Percentiles rank a stretch among this genome's conserved stretches.
Conservation (phyloP, 2,888 invertebrate genomes). For the Drosophila kanekoi region DNA sequence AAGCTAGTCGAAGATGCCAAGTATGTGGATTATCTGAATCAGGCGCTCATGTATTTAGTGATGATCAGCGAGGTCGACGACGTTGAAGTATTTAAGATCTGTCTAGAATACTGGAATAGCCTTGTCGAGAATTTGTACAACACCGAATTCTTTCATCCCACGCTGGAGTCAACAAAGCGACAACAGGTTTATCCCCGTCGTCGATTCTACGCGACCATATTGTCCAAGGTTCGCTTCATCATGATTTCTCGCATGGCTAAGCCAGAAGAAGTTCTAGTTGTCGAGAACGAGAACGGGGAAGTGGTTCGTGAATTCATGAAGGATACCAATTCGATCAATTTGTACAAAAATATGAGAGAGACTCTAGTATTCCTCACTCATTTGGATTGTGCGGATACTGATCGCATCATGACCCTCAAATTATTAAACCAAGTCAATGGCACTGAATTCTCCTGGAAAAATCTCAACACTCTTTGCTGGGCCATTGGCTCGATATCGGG, state of each 20-base stretch:
- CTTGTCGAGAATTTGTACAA: conserved; percentile 96
- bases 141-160: conserved; percentile 90
- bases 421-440: conserved; percentile 99
- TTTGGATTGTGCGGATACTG: conserved; percentile 98
- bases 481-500: conserved; percentile 99
- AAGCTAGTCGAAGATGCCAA: conserved; percentile 93
- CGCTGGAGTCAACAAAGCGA: conserved; percentile 80
- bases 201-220: conserved; percentile 91
- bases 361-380: conserved; percentile 99
- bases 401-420: conserved; percentile 99
- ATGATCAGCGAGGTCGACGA: conserved; percentile 99
- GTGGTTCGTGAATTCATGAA: conserved; percentile 99
- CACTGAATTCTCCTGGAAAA: conserved; percentile 99
- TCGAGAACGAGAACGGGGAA: conserved; percentile 99
- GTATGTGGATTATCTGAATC: conserved; percentile 90
- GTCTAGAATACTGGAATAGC: conserved; percentile 99
- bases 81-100: conserved; percentile 99
- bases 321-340: conserved; percentile 99
- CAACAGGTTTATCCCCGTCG: conserved; percentile 86
- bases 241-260: conserved; percentile 99
- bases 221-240: conserved; percentile 95
- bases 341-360: conserved; percentile 99
- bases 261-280: conserved; percentile 99
- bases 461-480: conserved; percentile 99
- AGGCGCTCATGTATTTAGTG: conserved; percentile 94